phyloP scores from a whole-genome alignment of 2,113 vertebrate genomes.

The Tursiops truncatus region DNA sequence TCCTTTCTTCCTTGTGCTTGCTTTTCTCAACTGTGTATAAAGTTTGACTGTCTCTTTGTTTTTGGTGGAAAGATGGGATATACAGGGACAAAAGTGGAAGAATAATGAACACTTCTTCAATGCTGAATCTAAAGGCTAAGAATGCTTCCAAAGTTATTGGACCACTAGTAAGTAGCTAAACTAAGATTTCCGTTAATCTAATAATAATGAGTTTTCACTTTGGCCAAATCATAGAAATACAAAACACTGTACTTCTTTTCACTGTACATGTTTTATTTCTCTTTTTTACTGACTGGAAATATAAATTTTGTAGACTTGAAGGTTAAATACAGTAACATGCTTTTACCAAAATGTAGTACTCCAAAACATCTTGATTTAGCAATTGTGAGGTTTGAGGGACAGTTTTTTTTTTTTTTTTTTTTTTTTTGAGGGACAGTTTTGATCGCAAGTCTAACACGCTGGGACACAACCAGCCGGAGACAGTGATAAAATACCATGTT shows the following conservation, averaged over 20 bases:
- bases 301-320: not conserved
- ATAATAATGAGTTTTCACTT: not conserved
- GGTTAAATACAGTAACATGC: not conserved
- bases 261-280: not conserved
- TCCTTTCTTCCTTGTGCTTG: not conserved
- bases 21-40: not conserved
- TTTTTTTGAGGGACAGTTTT: not conserved
- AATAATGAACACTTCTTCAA: not conserved
- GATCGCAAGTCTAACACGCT: not conserved
- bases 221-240: not conserved
- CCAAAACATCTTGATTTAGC: not conserved
- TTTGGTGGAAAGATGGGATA: not conserved
- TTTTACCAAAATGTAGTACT: not conserved
- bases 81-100: not conserved
- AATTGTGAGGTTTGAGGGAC: not conserved
- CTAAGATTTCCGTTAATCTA: not conserved
- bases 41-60: not conserved
- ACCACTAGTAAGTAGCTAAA: not conserved
- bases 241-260: not conserved
- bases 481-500: not conserved
- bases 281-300: not conserved
- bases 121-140: not conserved
- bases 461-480: not conserved
- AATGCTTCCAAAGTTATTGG: not conserved
- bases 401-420: not conserved